phyloP scores from a whole-genome alignment of 2,888 invertebrate genomes.

The Thymelicus acteon region DNA sequence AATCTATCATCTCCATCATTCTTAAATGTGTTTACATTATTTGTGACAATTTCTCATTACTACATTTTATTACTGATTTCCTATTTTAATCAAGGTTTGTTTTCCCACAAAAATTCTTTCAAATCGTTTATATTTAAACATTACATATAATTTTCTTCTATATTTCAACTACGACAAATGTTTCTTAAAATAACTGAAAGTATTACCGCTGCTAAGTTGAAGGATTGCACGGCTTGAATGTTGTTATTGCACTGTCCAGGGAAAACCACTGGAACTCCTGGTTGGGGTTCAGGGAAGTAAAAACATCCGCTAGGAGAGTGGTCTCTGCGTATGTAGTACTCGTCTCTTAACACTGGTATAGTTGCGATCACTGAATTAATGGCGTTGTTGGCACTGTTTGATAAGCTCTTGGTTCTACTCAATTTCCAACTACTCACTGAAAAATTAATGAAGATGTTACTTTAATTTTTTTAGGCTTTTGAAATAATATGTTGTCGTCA shows the following conservation, averaged over 20 bases:
- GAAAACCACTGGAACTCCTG: slow-evolving; percentile 55
- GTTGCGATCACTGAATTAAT: slow-evolving; percentile 51
- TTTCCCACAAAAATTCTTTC: too few relatives aligned
- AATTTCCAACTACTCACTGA: slow-evolving; percentile 69
- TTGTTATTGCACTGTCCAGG: slow-evolving; percentile 57
- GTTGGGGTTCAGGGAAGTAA: slow-evolving; percentile 59
- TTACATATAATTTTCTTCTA: too few relatives aligned
- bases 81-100: too few relatives aligned
- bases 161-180: too few relatives aligned
- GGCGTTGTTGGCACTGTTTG: slow-evolving; percentile 37
- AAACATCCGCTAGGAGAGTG: slow-evolving; percentile 64
- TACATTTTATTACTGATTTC: too few relatives aligned
- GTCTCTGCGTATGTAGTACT: slow-evolving; percentile 54
- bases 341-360: slow-evolving; percentile 56
- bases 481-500: too few relatives aligned
- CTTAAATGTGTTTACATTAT: too few relatives aligned
- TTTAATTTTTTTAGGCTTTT: too few relatives aligned
- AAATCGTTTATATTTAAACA: too few relatives aligned
- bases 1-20: too few relatives aligned
- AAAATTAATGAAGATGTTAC: background rate
- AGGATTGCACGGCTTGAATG: slow-evolving; percentile 47
- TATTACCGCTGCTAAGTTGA: slow-evolving; percentile 40
- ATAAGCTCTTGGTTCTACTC: slow-evolving; percentile 57
- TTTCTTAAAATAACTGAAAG: background rate
- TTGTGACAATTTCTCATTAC: too few relatives aligned